Base-by-base conservation (phyloP, 2,888 invertebrate genomes). In the Macrosoma leucophasiata region DNA sequence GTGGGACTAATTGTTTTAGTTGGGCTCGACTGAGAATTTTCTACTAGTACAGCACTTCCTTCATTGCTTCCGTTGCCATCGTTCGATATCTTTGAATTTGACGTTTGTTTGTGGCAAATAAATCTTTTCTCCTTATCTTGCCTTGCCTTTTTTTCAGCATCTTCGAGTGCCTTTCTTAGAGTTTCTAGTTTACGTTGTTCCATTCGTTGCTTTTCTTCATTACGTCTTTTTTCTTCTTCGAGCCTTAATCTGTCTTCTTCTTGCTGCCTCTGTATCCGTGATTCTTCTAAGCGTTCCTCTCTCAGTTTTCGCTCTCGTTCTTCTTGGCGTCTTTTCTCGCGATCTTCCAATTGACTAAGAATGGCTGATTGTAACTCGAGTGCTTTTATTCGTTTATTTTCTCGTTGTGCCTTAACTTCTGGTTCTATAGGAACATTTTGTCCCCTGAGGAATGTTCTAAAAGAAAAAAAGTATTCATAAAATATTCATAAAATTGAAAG, bases 301-400 rank as follows among this genome's bases (percentile, higher is more conserved):
- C 85, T 86, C 43, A 91, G 71, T 46, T 89, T 87, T 31, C 85
- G 84, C 58, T 94, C 93, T 44, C 89, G 87, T 64, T 96, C 96
- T 67, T 92, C 91, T 53, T 89, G 89, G 8, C 92, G 87, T 31
- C 87, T 84, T 52, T 88, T 85, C 56, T 95, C 94, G 24, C 92
- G 88, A 59, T 96, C 96, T 61, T 94, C 92, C 31, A 96, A 82
- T 67, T 96, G 95, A 60, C 90, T 89, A 50, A 92, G 87, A 52
- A 96, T 93, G 8, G 93, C 94, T 40, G 91, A 90, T 71, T 97
- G 97, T 48, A 95, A 89, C 63, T 94, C 95, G 41, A 94, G 69
- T 0, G 95, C 95, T 69, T 92, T 91, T 43, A 93, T 90, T 13
- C 95, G 87, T 68, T 90, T 92, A 38, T 89, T 87, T 75, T 95